Percentiles rank a stretch among this genome's conserved stretches.
Evolutionary conservation across 1,140 invertebrate species (phyloP).

Genomic region (Dreissena polymorpha): DNA sequence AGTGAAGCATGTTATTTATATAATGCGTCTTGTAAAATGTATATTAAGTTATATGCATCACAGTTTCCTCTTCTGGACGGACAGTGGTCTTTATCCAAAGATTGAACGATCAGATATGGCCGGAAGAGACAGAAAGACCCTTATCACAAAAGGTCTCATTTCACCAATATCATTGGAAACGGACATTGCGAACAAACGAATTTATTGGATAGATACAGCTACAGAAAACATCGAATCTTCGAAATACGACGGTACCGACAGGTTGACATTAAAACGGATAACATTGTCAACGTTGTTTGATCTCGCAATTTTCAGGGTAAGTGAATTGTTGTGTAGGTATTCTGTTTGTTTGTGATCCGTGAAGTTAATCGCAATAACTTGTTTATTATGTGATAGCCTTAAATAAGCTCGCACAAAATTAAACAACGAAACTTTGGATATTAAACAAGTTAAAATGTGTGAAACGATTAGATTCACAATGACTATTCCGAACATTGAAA

Average conservation of each 20-base stretch:
- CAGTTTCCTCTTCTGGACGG: constrained; percentile 19
- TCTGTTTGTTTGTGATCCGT: too few species aligned
- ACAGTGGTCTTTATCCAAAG: constrained; percentile 18
- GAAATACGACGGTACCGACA: constrained; percentile 7
- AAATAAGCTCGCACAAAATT: too few species aligned
- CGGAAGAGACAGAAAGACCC: background rate
- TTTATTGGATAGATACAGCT: constrained; percentile 21
- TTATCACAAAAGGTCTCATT: background rate
- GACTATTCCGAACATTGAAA: too few species aligned
- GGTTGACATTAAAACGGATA: background rate
- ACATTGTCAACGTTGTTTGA: background rate
- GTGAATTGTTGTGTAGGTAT: too few species aligned
- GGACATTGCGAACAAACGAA: background rate
- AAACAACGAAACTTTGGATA: too few species aligned
- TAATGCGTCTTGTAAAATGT: background rate
- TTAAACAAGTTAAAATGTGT: too few species aligned
- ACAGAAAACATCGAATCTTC: background rate
- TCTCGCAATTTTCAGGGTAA: constrained; percentile 13
- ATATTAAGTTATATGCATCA: background rate
- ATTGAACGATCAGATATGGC: constrained; percentile 1
- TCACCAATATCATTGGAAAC: background rate
- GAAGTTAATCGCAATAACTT: too few species aligned
- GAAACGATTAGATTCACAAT: too few species aligned
- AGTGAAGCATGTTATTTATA: too few species aligned
- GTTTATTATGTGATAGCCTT: too few species aligned